Base-by-base conservation (phyloP, 2,797 vertebrate genomes). In the Lycodopsis pacificus region DNA sequence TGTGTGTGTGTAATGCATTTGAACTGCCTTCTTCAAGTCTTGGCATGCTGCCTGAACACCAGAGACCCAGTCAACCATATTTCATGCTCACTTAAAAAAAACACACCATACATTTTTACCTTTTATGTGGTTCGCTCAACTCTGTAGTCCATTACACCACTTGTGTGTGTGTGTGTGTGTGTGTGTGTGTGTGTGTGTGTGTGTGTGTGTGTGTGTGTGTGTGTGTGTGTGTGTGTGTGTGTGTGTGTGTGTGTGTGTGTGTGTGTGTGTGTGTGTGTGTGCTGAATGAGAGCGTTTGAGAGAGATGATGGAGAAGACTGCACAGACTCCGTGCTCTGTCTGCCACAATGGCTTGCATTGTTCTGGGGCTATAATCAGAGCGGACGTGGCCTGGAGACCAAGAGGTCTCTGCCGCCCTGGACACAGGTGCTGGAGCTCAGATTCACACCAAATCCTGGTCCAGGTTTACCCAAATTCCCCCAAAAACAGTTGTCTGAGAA, bases 321-420 rank as follows among this genome's bases (percentile, higher is more conserved):
- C 81, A 71, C 74, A 73, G 89, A 69, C 80, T 85, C 81, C 77
- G 74, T 65, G 67, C 86, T 91, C 44, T 22, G 81, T 62, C 88
- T 56, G 54, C 90, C 89, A 95, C 95, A 95, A 95, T 95, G 92
- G 89, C 76, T 86, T 34, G 40, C 93, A 95, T 95, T 95, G 95
- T 95, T 95, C 90, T 76, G 71, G 75, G 77, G 81, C 91, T 90
- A 91, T 94, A 95, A 95, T 95, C 94, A 92, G 92, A 92, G 93
- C 89, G 92, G 94, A 95, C 95, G 94, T 91, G 93, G 94, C 93
- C 85, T 91, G 86, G 78, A 92, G 90, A 87, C 80, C 82, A 44
- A 92, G 89, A 92, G 87, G 91, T 95, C 94, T 92, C 89, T 78
- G 86, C 92, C 90, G 93, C 80, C 86, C 90, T 89, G 92, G 86